Conservation (phyloP, 2,888 invertebrate genomes). For the Tetragonisca angustula region DNA sequence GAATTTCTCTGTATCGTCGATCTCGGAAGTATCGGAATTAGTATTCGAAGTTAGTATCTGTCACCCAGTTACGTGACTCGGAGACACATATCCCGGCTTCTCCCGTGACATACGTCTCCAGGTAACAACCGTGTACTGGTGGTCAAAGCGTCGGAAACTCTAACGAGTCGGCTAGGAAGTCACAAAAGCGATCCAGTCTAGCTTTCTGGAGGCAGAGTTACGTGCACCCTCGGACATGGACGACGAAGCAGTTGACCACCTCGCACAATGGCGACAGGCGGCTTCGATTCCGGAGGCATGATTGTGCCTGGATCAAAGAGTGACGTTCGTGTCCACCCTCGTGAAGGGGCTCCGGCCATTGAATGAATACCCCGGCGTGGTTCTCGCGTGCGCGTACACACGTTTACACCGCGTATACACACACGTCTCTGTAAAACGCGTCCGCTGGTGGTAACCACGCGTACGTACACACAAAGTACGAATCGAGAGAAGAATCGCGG, state of each 20-base stretch:
- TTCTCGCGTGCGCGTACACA: slow-evolving; percentile 28
- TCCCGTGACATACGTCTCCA: background rate
- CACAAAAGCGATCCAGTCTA: slow-evolving; percentile 32
- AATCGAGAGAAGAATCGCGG: slow-evolving; percentile 26
- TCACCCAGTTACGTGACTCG: slow-evolving; percentile 10
- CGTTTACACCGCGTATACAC: background rate
- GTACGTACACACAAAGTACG: slow-evolving; percentile 34
- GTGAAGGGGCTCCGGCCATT: slow-evolving; percentile 55
- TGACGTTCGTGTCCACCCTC: slow-evolving; percentile 52
- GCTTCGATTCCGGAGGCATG: slow-evolving; percentile 61
- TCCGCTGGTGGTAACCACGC: background rate
- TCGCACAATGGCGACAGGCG: slow-evolving; percentile 59
- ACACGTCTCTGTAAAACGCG: background rate
- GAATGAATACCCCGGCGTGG: slow-evolving; percentile 51
- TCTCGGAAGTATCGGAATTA: background rate
- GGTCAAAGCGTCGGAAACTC: slow-evolving; percentile 26
- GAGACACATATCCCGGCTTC: background rate
- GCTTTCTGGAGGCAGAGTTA: slow-evolving; percentile 23
- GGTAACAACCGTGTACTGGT: background rate
- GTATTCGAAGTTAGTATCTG: background rate
- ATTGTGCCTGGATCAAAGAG: slow-evolving; percentile 65
- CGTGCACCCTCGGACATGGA: slow-evolving; percentile 33
- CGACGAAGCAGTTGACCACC: slow-evolving; percentile 58
- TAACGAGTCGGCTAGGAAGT: slow-evolving; percentile 33
- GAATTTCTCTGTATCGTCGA: background rate